These are phyloP conservation scores for Mormyrops boulengeri DNA, from an alignment of 2,797 vertebrate species.

Conservation along the genomic window DNA sequence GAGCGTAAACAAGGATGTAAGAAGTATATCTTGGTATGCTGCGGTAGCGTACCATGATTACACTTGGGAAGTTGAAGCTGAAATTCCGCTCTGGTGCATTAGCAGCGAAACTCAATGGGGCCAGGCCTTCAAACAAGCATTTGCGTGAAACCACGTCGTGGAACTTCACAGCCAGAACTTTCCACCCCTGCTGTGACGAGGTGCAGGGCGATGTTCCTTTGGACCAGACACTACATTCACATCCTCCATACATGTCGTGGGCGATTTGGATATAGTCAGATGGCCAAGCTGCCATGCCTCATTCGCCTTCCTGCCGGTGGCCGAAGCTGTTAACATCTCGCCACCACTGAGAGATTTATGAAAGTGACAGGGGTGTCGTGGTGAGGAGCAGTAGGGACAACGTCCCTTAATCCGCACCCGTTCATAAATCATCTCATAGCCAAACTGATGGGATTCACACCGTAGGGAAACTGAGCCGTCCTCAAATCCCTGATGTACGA, in stretches of 20 bases:
- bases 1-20: not conserved
- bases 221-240: not conserved
- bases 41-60: slow-evolving; percentile 36
- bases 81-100: not conserved
- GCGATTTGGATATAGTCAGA: not conserved
- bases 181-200: not conserved
- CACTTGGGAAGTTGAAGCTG: slow-evolving; percentile 21
- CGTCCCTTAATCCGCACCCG: not conserved
- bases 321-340: not conserved
- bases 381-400: not conserved
- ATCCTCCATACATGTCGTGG: not conserved
- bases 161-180: not conserved
- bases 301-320: slow-evolving; percentile 1
- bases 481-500: not conserved
- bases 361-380: not conserved
- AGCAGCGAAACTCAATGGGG: not conserved
- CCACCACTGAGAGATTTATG: not conserved
- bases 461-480: not conserved
- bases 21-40: slow-evolving; percentile 36
- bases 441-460: not conserved
- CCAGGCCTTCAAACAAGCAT: not conserved
- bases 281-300: not conserved
- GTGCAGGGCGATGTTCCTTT: not conserved
- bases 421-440: not conserved
- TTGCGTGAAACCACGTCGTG: not conserved